These are phyloP conservation scores for Mormyrus lacerda DNA, from an alignment of 2,113 vertebrate species.

Conservation along the genomic window DNA sequence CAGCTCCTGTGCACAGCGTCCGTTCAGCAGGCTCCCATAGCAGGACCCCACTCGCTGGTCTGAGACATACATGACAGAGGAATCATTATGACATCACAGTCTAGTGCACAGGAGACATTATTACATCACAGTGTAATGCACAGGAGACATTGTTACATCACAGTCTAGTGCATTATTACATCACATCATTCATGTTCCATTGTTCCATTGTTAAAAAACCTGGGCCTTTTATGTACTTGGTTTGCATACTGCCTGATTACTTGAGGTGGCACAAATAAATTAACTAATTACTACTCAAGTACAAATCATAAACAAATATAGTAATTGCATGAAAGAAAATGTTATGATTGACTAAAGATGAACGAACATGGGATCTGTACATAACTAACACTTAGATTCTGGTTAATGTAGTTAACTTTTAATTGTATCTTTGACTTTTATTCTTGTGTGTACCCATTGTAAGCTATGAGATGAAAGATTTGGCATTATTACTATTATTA, in stretches of 20 bases:
- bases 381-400: neutral
- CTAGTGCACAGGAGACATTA: neutral
- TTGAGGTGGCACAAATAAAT: neutral
- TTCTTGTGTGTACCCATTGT: too few relatives aligned
- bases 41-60: slow-evolving; percentile 46
- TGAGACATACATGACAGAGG: slow-evolving; percentile 19
- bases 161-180: neutral
- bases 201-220: neutral
- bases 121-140: neutral
- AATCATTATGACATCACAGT: neutral
- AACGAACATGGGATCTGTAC: neutral
- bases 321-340: neutral
- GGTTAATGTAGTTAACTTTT: neutral
- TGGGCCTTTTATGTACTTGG: neutral
- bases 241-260: neutral
- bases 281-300: neutral
- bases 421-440: too few relatives aligned
- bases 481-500: too few relatives aligned
- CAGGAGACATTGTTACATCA: neutral
- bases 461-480: too few relatives aligned
- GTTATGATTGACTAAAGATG: neutral
- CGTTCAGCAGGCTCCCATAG: slow-evolving; percentile 43
- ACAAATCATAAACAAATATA: neutral
- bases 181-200: neutral
- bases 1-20: slow-evolving; percentile 47